Evolutionary conservation across 2,797 vertebrate genomes (phyloP).

Genomic region (Zenarchopterus dispar): DNA sequence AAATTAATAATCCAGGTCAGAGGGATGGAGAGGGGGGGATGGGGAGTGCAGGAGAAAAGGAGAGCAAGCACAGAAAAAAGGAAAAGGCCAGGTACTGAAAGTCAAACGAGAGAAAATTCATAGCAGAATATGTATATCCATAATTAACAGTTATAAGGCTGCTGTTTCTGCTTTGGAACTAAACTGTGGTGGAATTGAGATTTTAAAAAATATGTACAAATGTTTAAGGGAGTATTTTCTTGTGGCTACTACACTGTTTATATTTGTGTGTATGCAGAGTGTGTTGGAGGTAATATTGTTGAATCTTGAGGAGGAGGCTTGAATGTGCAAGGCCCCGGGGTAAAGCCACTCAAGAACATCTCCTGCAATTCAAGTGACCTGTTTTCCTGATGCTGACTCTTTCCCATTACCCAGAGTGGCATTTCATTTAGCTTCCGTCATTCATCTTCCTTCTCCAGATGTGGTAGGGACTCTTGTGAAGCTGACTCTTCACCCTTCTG

Average conservation of each 20-base stretch:
- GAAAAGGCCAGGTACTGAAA: constrained; percentile 52
- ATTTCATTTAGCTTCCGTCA: constrained; percentile 80
- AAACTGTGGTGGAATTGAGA: no score
- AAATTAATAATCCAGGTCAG: constrained; percentile 74
- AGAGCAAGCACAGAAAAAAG: constrained; percentile 25
- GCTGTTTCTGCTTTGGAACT: not conserved
- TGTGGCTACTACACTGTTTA: constrained; percentile 18
- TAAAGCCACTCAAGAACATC: constrained; percentile 78
- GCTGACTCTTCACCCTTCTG: constrained; percentile 27
- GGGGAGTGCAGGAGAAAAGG: constrained; percentile 4
- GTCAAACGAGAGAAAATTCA: constrained; percentile 17
- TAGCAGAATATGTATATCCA: constrained; percentile 7
- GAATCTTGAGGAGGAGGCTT: constrained; percentile 60
- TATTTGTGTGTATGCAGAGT: constrained; percentile 12
- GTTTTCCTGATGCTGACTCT: constrained; percentile 61
- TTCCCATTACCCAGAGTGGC: constrained; percentile 78
- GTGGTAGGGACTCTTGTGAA: constrained; percentile 32
- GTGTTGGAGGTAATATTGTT: constrained; percentile 57
- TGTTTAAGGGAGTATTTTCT: constrained; percentile 2
- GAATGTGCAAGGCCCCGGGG: constrained; percentile 60
- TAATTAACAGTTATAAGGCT: constrained; percentile 2
- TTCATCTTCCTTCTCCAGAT: constrained; percentile 70
- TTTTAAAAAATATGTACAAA: not conserved
- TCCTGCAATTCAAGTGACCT: constrained; percentile 79
- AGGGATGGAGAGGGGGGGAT: constrained; percentile 39